phyloP scores from a whole-genome alignment of 35 echinoderm and acorn worm genomes.

The Amphiura filiformis region DNA sequence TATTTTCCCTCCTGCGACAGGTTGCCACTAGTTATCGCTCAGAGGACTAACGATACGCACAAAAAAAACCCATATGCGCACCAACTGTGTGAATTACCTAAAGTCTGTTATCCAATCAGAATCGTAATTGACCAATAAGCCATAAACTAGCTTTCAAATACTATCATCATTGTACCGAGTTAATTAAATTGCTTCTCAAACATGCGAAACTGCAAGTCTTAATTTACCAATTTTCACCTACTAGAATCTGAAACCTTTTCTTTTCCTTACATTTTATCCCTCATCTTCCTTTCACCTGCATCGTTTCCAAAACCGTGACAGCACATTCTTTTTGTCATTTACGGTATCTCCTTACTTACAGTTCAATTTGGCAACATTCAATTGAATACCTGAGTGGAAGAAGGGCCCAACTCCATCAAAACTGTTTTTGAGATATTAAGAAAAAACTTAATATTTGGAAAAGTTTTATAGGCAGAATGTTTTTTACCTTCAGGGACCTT shows the following conservation, averaged over 20 bases:
- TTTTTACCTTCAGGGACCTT: too few relatives aligned
- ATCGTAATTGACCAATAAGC: background rate
- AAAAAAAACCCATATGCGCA: too few relatives aligned
- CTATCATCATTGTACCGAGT: background rate
- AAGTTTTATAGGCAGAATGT: too few relatives aligned
- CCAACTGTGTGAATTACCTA: background rate
- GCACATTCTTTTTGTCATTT: slow-evolving; percentile 8
- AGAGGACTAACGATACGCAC: background rate
- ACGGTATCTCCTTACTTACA: background rate
- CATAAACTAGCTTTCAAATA: background rate
- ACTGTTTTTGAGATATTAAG: too few relatives aligned
- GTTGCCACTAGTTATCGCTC: background rate
- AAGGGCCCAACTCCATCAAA: too few relatives aligned
- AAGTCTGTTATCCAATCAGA: background rate
- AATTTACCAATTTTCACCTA: background rate
- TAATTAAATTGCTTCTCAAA: background rate
- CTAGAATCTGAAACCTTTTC: background rate
- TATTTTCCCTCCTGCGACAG: background rate
- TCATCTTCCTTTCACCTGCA: background rate
- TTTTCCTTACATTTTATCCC: background rate
- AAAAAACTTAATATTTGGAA: too few relatives aligned
- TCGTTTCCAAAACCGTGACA: background rate
- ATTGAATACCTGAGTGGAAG: too few relatives aligned
- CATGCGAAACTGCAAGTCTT: background rate
- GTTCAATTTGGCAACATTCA: background rate